Evolutionary conservation across 2,113 vertebrate species (phyloP).

Genomic region (Pimephales promelas): DNA sequence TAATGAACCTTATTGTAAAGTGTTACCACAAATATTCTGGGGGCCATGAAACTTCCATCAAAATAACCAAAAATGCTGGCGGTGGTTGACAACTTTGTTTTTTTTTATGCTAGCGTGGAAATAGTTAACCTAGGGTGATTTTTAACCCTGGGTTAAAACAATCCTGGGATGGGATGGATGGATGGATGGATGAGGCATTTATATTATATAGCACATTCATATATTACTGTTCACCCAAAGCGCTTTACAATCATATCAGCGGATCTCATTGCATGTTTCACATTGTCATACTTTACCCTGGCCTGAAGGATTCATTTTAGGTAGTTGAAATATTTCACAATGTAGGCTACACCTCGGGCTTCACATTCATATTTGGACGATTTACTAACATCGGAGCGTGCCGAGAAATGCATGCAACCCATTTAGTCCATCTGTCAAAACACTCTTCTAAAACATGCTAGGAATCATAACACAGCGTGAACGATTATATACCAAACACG

Average conservation of each 20-base stretch:
- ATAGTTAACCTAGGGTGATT: background rate
- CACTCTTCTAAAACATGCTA: background rate
- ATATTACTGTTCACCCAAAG: too few species aligned
- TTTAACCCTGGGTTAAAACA: background rate
- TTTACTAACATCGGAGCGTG: background rate
- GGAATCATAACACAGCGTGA: background rate
- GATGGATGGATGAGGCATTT: too few species aligned
- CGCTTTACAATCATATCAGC: too few species aligned
- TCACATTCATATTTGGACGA: background rate
- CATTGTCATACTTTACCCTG: background rate
- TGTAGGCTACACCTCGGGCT: background rate
- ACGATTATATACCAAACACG: background rate
- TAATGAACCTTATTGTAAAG: too few species aligned
- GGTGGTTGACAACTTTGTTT: too few species aligned
- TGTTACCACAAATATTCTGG: too few species aligned
- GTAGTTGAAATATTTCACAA: background rate
- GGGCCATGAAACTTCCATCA: too few species aligned
- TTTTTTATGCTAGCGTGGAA: too few species aligned
- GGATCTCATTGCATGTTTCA: background rate
- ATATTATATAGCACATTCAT: too few species aligned
- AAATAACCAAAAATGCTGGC: too few species aligned
- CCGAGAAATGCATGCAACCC: too few species aligned
- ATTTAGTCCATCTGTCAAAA: too few species aligned
- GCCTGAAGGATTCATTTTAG: background rate
- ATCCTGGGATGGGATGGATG: background rate